These are phyloP conservation scores for Epizoanthus rinbou DNA, from an alignment of 92 coral and sea anemone species.

Conservation along the genomic window DNA sequence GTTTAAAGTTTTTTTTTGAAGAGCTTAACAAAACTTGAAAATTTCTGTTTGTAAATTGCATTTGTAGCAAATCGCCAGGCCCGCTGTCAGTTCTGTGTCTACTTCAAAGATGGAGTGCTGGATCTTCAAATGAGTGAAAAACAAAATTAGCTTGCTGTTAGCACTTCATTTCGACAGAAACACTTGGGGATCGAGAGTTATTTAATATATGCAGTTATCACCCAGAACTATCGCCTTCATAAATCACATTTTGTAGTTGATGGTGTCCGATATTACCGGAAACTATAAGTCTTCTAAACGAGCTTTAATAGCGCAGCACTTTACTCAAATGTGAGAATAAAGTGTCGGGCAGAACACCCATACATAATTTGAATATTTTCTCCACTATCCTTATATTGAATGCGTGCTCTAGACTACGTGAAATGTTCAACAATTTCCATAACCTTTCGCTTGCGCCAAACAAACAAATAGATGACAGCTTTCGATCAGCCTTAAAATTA, in stretches of 20 bases:
- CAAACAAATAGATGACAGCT: not conserved
- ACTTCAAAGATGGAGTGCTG: too few species aligned
- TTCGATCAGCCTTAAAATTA: not conserved
- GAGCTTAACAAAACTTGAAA: too few species aligned
- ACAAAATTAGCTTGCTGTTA: too few species aligned
- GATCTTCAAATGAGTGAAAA: too few species aligned
- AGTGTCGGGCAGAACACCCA: conserved; percentile 8
- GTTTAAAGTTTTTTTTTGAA: not conserved
- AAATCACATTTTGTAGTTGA: not conserved
- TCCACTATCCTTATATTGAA: not conserved
- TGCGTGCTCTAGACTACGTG: not conserved
- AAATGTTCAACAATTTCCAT: not conserved
- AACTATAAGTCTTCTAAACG: not conserved
- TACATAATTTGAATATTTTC: not conserved
- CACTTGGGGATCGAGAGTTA: too few species aligned
- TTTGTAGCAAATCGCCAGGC: too few species aligned
- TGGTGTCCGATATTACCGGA: conserved; percentile 25
- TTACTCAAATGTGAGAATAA: not conserved
- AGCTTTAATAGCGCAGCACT: not conserved
- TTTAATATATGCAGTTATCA: not conserved
- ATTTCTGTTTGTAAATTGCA: too few species aligned
- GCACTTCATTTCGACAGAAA: too few species aligned
- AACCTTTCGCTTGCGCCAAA: not conserved
- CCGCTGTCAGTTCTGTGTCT: too few species aligned
- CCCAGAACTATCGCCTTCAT: not conserved